A percentile compares a stretch with the other conserved stretches of the same genome.
Evolutionary conservation across 2,113 vertebrate species (phyloP).

Genomic region (Mungos mungo): DNA sequence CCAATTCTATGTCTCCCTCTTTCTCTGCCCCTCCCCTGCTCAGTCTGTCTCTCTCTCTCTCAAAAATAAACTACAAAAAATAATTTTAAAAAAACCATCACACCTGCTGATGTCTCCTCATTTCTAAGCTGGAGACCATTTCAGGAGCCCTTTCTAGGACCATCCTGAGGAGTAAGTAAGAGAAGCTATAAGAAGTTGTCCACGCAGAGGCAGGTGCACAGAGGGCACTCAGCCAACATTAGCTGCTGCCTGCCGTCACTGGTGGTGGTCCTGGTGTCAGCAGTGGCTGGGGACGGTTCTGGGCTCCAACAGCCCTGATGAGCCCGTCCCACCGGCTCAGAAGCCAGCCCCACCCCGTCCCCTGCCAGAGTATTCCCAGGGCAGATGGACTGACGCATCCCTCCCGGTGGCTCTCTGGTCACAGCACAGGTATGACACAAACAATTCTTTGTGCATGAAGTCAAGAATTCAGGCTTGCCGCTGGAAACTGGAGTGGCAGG

Average conservation of each 20-base stretch:
- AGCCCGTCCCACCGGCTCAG: not conserved
- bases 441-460: not conserved
- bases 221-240: fast-evolving
- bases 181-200: not conserved
- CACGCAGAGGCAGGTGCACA: not conserved
- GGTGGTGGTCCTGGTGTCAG: not conserved
- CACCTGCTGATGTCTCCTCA: fast-evolving
- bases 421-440: too few relatives aligned
- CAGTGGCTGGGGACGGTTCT: not conserved
- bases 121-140: not conserved
- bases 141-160: not conserved
- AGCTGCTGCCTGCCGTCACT: not conserved
- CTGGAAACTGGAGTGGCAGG: not conserved
- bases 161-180: not conserved
- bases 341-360: too few relatives aligned
- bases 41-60: too few relatives aligned
- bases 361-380: not conserved
- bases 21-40: too few relatives aligned
- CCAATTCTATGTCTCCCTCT: too few relatives aligned
- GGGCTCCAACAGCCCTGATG: not conserved
- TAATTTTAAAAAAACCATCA: too few relatives aligned
- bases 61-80: too few relatives aligned
- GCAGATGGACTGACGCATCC: too few relatives aligned
- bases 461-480: not conserved
- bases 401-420: not conserved